These are phyloP conservation scores for Lypha dubia DNA, from an alignment of 2,888 invertebrate genomes.

Conservation along the genomic window DNA sequence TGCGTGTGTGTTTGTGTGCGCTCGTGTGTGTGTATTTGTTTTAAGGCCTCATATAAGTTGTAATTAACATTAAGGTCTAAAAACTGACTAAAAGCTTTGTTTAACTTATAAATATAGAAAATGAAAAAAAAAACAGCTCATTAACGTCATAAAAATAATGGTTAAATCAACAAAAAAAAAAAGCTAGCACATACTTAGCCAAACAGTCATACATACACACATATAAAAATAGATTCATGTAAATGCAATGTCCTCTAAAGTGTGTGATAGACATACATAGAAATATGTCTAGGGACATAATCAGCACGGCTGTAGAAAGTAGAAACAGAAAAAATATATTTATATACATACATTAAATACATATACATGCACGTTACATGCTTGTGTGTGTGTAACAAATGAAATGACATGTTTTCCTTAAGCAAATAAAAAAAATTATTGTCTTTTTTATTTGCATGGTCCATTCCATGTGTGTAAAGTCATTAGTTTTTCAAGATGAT, in stretches of 20 bases:
- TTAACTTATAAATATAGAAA: constrained; percentile 28
- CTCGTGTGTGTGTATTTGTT: not conserved
- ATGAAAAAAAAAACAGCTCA: constrained; percentile 35
- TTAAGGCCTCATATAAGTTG: constrained; percentile 47
- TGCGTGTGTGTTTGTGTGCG: not conserved
- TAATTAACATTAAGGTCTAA: constrained; percentile 55
- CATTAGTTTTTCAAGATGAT: not conserved
- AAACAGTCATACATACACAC: not conserved
- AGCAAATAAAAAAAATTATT: not conserved
- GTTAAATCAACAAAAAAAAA: constrained; percentile 49
- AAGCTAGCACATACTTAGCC: no score
- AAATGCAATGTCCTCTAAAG: not conserved
- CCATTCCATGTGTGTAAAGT: not conserved
- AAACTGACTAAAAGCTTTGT: constrained; percentile 38
- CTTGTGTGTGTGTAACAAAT: not conserved
- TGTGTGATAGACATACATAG: not conserved
- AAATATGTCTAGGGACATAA: not conserved
- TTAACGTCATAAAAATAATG: constrained; percentile 68
- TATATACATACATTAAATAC: not conserved
- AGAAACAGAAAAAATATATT: no score
- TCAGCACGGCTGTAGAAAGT: not conserved
- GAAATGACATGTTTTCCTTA: not conserved
- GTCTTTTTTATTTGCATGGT: not conserved
- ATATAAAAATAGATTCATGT: not conserved
- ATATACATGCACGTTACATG: not conserved